phyloP scores from a whole-genome alignment of 37 sponge, comb jelly and placozoan species.

The Crambe crambe region DNA sequence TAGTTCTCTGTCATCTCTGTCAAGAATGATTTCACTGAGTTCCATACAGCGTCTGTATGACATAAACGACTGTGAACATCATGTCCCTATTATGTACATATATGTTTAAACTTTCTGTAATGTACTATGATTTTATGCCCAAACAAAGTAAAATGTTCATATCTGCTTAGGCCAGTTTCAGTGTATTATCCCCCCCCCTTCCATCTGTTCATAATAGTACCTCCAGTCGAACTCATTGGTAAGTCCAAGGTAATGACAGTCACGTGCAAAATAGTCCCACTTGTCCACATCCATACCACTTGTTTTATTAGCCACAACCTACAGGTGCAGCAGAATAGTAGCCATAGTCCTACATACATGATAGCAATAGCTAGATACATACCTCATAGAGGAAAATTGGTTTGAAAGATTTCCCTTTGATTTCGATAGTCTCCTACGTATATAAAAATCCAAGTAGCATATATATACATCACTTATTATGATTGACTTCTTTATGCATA shows the following conservation, averaged over 20 bases:
- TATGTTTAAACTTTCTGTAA: no score
- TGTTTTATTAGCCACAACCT: conserved; percentile 47
- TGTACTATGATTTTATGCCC: no score
- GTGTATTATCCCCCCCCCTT: no score
- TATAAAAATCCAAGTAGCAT: no score
- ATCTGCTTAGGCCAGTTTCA: no score
- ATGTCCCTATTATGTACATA: no score
- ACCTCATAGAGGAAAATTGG: conserved; percentile 3
- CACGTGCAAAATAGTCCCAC: conserved; percentile 51
- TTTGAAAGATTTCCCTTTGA: background rate
- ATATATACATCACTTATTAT: no score
- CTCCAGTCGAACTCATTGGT: conserved; percentile 42
- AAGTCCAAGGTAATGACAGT: conserved; percentile 43
- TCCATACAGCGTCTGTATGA: background rate
- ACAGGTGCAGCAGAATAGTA: background rate
- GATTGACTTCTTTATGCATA: no score
- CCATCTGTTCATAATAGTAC: conserved; percentile 23
- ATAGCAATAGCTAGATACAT: background rate
- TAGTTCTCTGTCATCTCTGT: background rate
- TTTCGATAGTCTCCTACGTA: background rate
- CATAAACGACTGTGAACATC: no score
- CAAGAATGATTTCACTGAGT: background rate
- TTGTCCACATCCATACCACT: conserved; percentile 48
- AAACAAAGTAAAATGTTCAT: no score
- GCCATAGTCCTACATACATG: no score